phyloP scores from a whole-genome alignment of 2,888 invertebrate genomes.

The Platycheirus rosarum region DNA sequence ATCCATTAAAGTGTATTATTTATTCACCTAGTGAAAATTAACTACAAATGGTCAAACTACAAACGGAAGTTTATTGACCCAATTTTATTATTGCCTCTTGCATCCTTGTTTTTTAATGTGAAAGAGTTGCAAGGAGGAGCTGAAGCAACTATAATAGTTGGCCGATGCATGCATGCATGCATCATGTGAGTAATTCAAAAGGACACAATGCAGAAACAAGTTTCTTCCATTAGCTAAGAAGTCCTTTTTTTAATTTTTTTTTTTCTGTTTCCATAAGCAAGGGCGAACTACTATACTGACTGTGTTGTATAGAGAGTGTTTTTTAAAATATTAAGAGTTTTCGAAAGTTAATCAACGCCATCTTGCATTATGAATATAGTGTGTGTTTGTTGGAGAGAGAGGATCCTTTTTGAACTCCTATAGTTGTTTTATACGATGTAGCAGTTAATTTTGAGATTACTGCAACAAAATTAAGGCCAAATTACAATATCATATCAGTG shows the following conservation, averaged over 20 bases:
- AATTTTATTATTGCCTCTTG: conserved; percentile 40
- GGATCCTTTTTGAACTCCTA: conserved; percentile 28
- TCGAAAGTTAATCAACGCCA: conserved; percentile 69
- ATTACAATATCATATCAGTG: neutral
- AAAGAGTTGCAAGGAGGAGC: neutral
- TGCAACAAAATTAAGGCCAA: conserved; percentile 38
- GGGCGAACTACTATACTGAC: conserved; percentile 10
- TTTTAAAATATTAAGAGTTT: conserved; percentile 60
- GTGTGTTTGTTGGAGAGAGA: neutral
- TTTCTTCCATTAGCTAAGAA: conserved; percentile 69
- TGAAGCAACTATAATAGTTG: conserved; percentile 1
- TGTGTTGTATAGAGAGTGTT: conserved; percentile 27
- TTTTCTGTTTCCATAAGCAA: neutral
- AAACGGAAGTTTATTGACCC: conserved; percentile 52
- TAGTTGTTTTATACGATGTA: conserved; percentile 23
- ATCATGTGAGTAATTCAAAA: conserved; percentile 57
- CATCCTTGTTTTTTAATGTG: conserved; percentile 7
- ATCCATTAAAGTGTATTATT: conserved; percentile 61
- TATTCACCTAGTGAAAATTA: conserved; percentile 43
- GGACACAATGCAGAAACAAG: conserved; percentile 65
- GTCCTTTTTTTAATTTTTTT: conserved; percentile 24
- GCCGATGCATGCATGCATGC: conserved; percentile 29
- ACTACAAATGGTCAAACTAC: conserved; percentile 29
- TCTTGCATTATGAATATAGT: conserved; percentile 65
- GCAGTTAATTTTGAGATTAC: conserved; percentile 63